Evolutionary conservation across 1,140 invertebrate species (phyloP).

Genomic region (Tachypleus tridentatus): DNA sequence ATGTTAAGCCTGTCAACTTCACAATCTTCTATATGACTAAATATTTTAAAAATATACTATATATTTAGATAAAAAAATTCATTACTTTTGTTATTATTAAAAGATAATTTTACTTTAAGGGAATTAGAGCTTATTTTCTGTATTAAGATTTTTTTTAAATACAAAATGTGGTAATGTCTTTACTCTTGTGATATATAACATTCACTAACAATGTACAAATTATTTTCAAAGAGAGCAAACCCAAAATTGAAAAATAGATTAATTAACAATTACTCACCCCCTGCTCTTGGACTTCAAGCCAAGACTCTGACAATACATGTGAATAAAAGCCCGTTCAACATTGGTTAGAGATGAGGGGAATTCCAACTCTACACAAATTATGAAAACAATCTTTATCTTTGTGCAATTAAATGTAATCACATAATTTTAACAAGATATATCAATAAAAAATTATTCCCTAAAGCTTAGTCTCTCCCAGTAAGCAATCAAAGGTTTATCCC

Average conservation of each 20-base stretch:
- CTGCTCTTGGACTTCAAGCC: constrained; percentile 60
- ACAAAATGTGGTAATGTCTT: no score
- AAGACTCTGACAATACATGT: constrained; percentile 45
- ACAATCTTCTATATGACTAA: no score
- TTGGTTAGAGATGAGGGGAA: constrained; percentile 62
- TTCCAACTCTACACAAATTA: constrained; percentile 36
- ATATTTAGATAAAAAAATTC: no score
- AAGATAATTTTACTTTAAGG: no score
- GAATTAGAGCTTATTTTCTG: no score
- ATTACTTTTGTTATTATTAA: no score
- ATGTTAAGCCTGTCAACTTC: no score
- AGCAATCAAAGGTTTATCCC: not conserved
- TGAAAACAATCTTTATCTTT: constrained; percentile 9
- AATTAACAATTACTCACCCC: constrained; percentile 38
- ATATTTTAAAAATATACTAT: no score
- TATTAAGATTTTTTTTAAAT: no score
- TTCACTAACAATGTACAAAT: not conserved
- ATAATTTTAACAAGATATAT: not conserved
- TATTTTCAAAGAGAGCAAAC: constrained; percentile 1
- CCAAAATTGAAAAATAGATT: not conserved
- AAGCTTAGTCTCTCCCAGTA: not conserved
- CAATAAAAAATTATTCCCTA: not conserved
- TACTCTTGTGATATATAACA: no score
- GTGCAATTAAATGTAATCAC: not conserved
- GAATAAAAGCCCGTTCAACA: constrained; percentile 63